phyloP scores from a whole-genome alignment of 2,797 vertebrate species.

The Aldrovandia affinis region DNA sequence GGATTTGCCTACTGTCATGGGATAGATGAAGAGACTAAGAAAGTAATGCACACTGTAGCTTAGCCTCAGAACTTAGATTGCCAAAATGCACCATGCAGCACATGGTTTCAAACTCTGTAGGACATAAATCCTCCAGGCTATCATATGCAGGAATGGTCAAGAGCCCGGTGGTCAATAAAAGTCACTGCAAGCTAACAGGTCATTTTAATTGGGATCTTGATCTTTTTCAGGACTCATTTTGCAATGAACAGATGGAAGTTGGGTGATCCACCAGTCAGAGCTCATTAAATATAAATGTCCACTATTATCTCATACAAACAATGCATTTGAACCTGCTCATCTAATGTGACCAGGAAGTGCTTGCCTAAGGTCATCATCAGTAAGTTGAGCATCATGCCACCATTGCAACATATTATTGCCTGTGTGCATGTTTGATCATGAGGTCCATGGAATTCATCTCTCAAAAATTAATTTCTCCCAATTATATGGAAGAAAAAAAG shows the following conservation, averaged over 20 bases:
- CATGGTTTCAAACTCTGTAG: neutral
- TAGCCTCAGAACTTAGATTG: neutral
- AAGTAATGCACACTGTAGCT: neutral
- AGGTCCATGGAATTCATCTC: neutral
- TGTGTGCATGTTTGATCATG: neutral
- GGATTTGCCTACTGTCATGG: no score
- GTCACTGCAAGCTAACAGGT: neutral
- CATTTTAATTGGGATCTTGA: slow-evolving; percentile 5
- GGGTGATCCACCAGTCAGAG: neutral
- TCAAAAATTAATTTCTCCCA: neutral
- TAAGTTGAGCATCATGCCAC: neutral
- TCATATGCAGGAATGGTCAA: neutral
- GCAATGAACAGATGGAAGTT: neutral
- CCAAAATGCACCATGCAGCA: neutral
- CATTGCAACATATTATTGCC: neutral
- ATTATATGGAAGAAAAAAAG: neutral
- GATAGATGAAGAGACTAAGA: no score
- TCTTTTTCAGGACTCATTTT: neutral
- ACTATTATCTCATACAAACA: slow-evolving; percentile 1
- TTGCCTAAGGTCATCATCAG: neutral
- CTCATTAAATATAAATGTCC: neutral
- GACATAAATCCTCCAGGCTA: neutral
- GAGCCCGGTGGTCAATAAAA: neutral
- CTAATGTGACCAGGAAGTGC: neutral
- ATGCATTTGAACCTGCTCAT: neutral